These are phyloP conservation scores for Helostoma temminkii DNA, from an alignment of 2,797 vertebrate species.

Conservation along the genomic window DNA sequence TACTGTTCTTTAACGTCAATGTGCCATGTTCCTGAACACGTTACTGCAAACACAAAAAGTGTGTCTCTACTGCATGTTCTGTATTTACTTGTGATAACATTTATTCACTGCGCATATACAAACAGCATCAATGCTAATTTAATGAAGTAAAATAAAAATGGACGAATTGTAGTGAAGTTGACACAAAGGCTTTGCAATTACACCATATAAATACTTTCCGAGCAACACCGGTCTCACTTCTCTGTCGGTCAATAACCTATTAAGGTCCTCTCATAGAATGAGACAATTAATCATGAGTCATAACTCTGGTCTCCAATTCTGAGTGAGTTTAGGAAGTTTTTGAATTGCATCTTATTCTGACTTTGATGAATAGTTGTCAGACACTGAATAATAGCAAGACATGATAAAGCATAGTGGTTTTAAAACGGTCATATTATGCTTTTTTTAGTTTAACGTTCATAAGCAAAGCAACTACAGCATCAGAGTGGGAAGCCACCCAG, in stretches of 20 bases:
- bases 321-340: slow-evolving; percentile 42
- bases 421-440: too few relatives aligned
- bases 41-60: slow-evolving; percentile 32
- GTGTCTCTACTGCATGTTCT: background rate
- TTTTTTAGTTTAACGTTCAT: too few relatives aligned
- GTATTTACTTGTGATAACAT: slow-evolving; percentile 4
- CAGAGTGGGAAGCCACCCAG: too few relatives aligned
- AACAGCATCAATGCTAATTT: background rate
- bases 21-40: slow-evolving; percentile 23
- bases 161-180: slow-evolving; percentile 7
- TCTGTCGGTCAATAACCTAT: slow-evolving; percentile 65
- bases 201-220: slow-evolving; percentile 17
- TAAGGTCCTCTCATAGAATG: slow-evolving; percentile 45
- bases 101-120: slow-evolving; percentile 1
- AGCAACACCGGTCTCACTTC: slow-evolving; percentile 59
- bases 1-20: slow-evolving; percentile 44
- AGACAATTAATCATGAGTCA: slow-evolving; percentile 48
- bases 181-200: slow-evolving; percentile 36
- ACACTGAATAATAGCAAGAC: slow-evolving; percentile 16
- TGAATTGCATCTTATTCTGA: slow-evolving; percentile 31
- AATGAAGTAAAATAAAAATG: slow-evolving; percentile 6
- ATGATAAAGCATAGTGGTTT: too few relatives aligned
- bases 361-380: slow-evolving; percentile 30
- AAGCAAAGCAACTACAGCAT: too few relatives aligned
- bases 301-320: slow-evolving; percentile 18